Conservation (phyloP, 2,888 invertebrate species). For the Pheosia gnoma region DNA sequence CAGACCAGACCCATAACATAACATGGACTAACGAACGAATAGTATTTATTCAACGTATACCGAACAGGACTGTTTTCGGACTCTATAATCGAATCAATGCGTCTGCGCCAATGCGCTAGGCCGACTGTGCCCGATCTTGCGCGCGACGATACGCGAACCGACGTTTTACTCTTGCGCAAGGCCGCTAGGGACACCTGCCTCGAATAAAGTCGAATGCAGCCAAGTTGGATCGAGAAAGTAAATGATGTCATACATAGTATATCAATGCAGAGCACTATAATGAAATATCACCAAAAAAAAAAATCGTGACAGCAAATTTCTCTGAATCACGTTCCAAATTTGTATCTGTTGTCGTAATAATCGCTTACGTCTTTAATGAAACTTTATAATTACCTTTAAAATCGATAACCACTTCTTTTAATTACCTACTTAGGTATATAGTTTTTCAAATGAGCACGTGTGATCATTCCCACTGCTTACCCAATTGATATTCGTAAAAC, state of each 20-base stretch:
- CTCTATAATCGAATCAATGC: constrained; percentile 31
- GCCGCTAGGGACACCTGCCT: constrained; percentile 56
- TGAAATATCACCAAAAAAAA: constrained; percentile 18
- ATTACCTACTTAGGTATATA: not conserved
- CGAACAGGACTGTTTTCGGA: constrained; percentile 15
- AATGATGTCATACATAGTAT: constrained; percentile 54
- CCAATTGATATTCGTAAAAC: not conserved
- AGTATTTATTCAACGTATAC: constrained; percentile 10
- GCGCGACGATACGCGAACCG: constrained; percentile 23
- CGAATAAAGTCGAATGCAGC: constrained; percentile 31
- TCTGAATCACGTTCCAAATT: constrained; percentile 1
- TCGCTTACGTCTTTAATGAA: too few relatives aligned
- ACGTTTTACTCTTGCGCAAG: constrained; percentile 62
- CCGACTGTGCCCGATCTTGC: constrained; percentile 39
- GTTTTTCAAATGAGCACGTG: constrained; percentile 15
- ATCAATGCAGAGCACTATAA: constrained; percentile 41
- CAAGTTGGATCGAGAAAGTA: constrained; percentile 61
- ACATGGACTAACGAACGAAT: constrained; percentile 21
- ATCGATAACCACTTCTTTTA: not conserved
- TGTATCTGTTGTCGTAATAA: too few relatives aligned
- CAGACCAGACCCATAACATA: not conserved
- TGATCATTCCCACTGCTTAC: not conserved
- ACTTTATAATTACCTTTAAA: not conserved
- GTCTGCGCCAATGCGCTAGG: constrained; percentile 46
- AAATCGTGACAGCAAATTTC: constrained; percentile 2